Evolutionary conservation across 1,140 invertebrate genomes (phyloP).

Genomic region (Leptinotarsa lineolata): DNA sequence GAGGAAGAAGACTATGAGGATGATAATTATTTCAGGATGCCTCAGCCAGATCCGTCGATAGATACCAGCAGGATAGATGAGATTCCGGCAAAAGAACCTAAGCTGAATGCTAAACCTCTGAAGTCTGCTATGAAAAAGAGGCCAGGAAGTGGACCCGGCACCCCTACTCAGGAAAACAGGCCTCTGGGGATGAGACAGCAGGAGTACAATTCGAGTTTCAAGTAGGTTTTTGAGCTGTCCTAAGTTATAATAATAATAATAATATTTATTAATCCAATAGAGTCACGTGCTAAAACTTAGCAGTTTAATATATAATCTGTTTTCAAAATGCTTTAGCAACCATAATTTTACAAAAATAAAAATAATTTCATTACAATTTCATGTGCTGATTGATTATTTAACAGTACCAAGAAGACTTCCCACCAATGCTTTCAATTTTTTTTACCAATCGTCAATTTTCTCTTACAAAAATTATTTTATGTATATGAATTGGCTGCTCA

Average conservation of each 20-base stretch:
- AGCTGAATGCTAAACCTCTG: conserved; percentile 84
- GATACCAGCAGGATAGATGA: conserved; percentile 84
- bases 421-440: no score
- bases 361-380: no score
- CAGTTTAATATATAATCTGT: no score
- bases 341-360: no score
- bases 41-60: conserved; percentile 67
- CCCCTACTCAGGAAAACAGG: conserved; percentile 74
- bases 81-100: conserved; percentile 86
- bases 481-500: neutral
- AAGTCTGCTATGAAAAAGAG: conserved; percentile 90
- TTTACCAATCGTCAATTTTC: no score
- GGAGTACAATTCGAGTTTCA: conserved; percentile 62
- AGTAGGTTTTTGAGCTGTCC: conserved; percentile 56
- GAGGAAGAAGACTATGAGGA: conserved; percentile 61
- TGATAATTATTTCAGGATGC: conserved; percentile 61
- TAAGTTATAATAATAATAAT: neutral
- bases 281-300: no score
- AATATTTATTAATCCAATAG: no score
- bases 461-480: neutral
- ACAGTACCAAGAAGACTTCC: no score
- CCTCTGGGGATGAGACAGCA: conserved; percentile 73
- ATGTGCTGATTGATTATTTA: no score
- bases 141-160: conserved; percentile 64
- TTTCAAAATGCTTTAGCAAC: no score